Base-by-base conservation (phyloP, 2,113 vertebrate genomes). In the Cyrtonyx montezumae region DNA sequence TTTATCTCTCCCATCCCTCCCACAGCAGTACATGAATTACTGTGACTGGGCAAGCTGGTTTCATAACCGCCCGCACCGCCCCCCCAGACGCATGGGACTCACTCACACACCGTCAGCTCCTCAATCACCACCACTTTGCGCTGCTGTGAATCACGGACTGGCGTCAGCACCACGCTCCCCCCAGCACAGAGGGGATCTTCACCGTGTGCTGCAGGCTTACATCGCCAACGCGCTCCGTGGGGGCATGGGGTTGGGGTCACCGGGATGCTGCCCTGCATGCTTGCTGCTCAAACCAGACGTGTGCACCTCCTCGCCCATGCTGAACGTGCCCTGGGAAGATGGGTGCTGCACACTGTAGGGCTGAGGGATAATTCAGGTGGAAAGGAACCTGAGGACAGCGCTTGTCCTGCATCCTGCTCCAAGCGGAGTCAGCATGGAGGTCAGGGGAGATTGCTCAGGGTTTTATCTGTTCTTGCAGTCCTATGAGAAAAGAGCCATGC, bases 1-100 rank as follows among this genome's bases (percentile, higher is more conserved):
- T 92, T 94, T 96, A 78, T 92, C 65, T 67, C 79, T 85, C 43
- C 48, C 3, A 87, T 83, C 87, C 94, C 91, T 97, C 92, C 95
- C 89, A 87, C 77, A 75, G 93, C 81, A 30, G 43, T 69, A 65
- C 16, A n/a, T 53, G 86, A 84, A 69, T 92, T 90, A 78, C 51
- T 82, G 92, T 73, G 79, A 77, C 87, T 48, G 87, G 88, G 84
- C 91, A 71, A 87, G 92, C 89, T 46, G 88, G 78, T 95, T 97
- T 96, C 92, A 92, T 89, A 96, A 91, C 86, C 0, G 28, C 87
- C 83, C 85, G 79, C 2, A 2, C 45, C 1, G 0, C 83, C 45
- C 46, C 37, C 19, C 32, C 0, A 8, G 18, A 18, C 3, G 0
- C 70, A 75, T 2, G 85, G 92, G 95, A 95, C 80, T 86, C 53